phyloP scores from a whole-genome alignment of 2,888 invertebrate genomes.

The Mystacides longicornis region DNA sequence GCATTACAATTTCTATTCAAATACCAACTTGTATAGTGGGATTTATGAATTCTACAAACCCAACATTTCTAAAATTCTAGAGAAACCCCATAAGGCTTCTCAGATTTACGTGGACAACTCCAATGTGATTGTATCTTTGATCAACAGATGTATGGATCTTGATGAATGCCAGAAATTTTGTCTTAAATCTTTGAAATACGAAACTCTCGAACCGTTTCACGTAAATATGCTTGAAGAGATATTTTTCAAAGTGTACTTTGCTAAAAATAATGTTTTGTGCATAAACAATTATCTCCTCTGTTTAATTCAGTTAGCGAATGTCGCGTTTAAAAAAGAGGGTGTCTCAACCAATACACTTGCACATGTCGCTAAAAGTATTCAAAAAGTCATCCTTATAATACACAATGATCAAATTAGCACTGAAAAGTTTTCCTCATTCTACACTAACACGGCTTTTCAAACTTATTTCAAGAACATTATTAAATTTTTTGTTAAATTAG shows the following conservation, averaged over 20 bases:
- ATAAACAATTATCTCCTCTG: slow-evolving; percentile 44
- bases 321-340: slow-evolving; percentile 41
- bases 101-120: slow-evolving; percentile 56
- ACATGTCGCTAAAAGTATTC: slow-evolving; percentile 29
- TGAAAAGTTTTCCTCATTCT: slow-evolving; percentile 34
- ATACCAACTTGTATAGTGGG: slow-evolving; percentile 42
- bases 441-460: slow-evolving; percentile 48
- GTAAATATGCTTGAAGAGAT: slow-evolving; percentile 48
- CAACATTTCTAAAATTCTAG: slow-evolving; percentile 55
- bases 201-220: slow-evolving; percentile 53
- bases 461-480: slow-evolving; percentile 56
- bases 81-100: slow-evolving; percentile 63
- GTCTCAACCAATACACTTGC: slow-evolving; percentile 4
- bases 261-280: slow-evolving; percentile 3
- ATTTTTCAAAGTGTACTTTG: slow-evolving; percentile 44
- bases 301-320: slow-evolving; percentile 46
- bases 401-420: slow-evolving; percentile 31
- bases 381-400: slow-evolving; percentile 13
- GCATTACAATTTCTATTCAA: slow-evolving; percentile 37
- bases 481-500: slow-evolving; percentile 55
- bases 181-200: slow-evolving; percentile 56
- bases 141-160: slow-evolving; percentile 52
- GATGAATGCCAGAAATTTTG: slow-evolving; percentile 50
- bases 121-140: slow-evolving; percentile 50
- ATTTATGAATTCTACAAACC: slow-evolving; percentile 55